A percentile compares a stretch with the other conserved stretches of the same genome.
phyloP scores from a whole-genome alignment of 2,113 vertebrate genomes.

The Sebastes schlegelii region DNA sequence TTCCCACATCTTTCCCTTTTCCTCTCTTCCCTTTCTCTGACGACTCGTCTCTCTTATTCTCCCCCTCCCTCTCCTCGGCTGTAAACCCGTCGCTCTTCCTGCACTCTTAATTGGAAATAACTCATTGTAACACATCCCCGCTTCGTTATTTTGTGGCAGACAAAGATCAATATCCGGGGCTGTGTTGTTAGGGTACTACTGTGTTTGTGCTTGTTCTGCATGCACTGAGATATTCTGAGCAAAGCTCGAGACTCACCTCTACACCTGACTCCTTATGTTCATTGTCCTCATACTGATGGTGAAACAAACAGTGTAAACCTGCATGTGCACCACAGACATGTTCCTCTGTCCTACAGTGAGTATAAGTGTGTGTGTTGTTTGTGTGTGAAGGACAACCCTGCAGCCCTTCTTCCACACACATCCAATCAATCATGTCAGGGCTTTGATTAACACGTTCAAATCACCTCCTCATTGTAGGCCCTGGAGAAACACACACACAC shows the following conservation, averaged over 20 bases:
- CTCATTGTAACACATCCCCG: constrained; percentile 52
- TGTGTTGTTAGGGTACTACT: constrained; percentile 10
- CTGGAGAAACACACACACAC: constrained; percentile 16
- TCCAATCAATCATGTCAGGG: constrained; percentile 41
- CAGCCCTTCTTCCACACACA: constrained; percentile 27
- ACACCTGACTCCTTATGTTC: constrained; percentile 6
- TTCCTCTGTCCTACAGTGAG: not conserved
- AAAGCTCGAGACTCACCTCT: constrained; percentile 25
- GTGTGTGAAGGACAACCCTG: constrained; percentile 13
- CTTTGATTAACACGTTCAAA: constrained; percentile 60
- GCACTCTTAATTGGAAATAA: constrained; percentile 55
- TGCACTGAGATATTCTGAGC: constrained; percentile 58
- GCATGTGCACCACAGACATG: too few relatives aligned
- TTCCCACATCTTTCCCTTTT: not conserved
- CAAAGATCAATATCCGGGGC: constrained; percentile 48
- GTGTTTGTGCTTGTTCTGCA: constrained; percentile 17
- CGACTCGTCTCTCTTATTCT: not conserved
- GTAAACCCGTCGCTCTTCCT: not conserved
- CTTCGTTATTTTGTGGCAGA: constrained; percentile 53
- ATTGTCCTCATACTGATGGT: not conserved
- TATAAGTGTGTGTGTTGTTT: not conserved
- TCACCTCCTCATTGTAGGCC: constrained; percentile 37
- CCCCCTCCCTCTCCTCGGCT: not conserved
- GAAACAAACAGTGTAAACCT: not conserved
- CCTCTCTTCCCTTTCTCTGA: not conserved